Evolutionary conservation across 2,113 vertebrate genomes (phyloP).

Genomic region (Misgurnus mizolepis): DNA sequence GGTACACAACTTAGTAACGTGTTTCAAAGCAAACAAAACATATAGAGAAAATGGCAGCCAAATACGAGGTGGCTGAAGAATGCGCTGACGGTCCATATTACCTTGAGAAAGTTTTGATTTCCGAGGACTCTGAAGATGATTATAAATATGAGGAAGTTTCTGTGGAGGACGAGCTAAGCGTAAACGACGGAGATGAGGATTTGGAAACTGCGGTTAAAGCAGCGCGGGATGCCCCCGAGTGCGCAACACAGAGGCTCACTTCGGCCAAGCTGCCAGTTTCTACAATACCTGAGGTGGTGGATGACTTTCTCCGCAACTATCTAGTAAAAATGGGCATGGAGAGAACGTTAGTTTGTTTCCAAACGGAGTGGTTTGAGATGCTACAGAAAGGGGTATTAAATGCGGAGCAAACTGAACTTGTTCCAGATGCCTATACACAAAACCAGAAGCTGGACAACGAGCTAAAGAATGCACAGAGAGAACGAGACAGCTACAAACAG

Average conservation of each 20-base stretch:
- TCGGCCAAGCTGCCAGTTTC: slow-evolving; percentile 49
- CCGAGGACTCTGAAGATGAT: slow-evolving; percentile 72
- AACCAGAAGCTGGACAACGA: slow-evolving; percentile 79
- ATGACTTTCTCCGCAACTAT: slow-evolving; percentile 88
- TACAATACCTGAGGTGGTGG: slow-evolving; percentile 72
- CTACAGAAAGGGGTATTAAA: slow-evolving; percentile 73
- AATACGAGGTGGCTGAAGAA: slow-evolving; percentile 29
- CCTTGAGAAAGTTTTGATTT: slow-evolving; percentile 51
- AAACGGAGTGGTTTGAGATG: slow-evolving; percentile 88
- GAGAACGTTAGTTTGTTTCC: slow-evolving; percentile 87
- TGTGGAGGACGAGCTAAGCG: slow-evolving; percentile 72
- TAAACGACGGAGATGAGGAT: slow-evolving; percentile 80
- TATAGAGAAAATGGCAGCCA: slow-evolving; percentile 44
- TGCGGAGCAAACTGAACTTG: slow-evolving; percentile 54
- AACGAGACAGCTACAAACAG: slow-evolving; percentile 74
- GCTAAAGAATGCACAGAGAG: slow-evolving; percentile 74
- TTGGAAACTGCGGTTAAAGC: slow-evolving; percentile 72
- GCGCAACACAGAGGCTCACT: slow-evolving; percentile 53
- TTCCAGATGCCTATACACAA: slow-evolving; percentile 77
- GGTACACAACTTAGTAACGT: slow-evolving; percentile 11
- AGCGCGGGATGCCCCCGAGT: slow-evolving; percentile 61
- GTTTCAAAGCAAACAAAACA: not conserved
- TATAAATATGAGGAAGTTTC: slow-evolving; percentile 79
- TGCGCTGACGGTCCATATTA: slow-evolving; percentile 51
- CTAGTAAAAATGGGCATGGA: slow-evolving; percentile 85